Evolutionary conservation across 2,797 vertebrate species (phyloP).

Genomic region (Podargus strigoides): DNA sequence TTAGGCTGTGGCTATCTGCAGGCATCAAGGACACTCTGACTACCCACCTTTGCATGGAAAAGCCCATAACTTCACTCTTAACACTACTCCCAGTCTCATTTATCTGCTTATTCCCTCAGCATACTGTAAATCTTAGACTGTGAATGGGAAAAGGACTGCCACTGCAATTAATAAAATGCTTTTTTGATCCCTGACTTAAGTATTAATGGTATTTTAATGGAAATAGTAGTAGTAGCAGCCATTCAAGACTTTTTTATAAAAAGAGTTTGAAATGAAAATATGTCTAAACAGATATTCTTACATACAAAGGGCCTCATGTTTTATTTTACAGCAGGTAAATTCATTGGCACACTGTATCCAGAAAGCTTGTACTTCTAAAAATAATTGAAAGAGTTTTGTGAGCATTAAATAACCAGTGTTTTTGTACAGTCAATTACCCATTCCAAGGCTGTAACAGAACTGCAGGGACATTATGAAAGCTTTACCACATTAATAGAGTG

Average conservation of each 20-base stretch:
- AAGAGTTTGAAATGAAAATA: background rate
- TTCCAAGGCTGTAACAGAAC: background rate
- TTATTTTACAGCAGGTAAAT: background rate
- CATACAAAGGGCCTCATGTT: background rate
- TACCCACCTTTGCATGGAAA: background rate
- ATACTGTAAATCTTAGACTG: background rate
- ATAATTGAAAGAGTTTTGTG: background rate
- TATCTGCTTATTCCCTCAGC: background rate
- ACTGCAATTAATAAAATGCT: background rate
- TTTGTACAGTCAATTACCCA: background rate
- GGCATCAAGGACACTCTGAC: background rate
- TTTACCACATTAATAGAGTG: background rate
- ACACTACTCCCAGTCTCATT: background rate
- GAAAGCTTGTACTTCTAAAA: background rate
- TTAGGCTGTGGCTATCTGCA: background rate
- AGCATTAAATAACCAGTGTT: background rate
- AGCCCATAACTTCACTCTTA: background rate
- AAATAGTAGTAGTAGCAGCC: background rate
- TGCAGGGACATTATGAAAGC: background rate
- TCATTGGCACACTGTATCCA: background rate
- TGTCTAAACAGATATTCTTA: background rate
- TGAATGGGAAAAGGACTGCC: background rate
- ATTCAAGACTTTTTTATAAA: background rate
- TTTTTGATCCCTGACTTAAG: background rate
- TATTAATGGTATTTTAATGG: background rate